Evolutionary conservation across 2,113 vertebrate species (phyloP), one percentile per base, ranked within the genome.

Genomic region (Bagarius yarrelli): DNA sequence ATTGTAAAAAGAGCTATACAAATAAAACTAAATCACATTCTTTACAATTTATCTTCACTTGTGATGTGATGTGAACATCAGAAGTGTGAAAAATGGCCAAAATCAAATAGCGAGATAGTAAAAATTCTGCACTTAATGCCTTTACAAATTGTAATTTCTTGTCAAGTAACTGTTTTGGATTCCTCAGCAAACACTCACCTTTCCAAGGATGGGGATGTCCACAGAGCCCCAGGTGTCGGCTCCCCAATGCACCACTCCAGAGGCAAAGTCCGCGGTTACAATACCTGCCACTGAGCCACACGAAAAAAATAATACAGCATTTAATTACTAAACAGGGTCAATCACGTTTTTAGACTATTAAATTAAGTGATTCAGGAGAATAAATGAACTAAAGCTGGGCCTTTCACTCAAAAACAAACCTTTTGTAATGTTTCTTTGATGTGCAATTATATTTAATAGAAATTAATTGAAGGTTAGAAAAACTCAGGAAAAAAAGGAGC

Each of bases 121-220:
- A 14, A n/a, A 34, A 13, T 25, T 59, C 5, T 36, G 32, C 32
- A 25, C 21, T 57, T 59, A 60, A 4, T n/a, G n/a, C 47, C 11
- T 19, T 44, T 76, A 47, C 0, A 40, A n/a, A 47, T 47, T 5
- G 25, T 18, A n/a, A 1, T n/a, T 27, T 53, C 16, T 5, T 14
- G n/a, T 19, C 18, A 1, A 25, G 23, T 1, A 16, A 55, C 5
- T 34, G 47, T 8, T 18, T 52, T 32, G 11, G 40, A 25, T 11
- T 40, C 55, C 25, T 16, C 50, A 78, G 27, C 66, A 44, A 27
- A 55, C 79, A 77, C 88, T 91, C 88, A 94, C 93, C 94, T 93
- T 93, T 82, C 93, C 92, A 87, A 91, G 92, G 88, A 96, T 88
- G 89, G 94, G 94, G 88, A 96, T 94, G 91, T 95, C 94, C 92